Base-by-base conservation (phyloP, 1,140 invertebrate species). In the Drosophila mayri region DNA sequence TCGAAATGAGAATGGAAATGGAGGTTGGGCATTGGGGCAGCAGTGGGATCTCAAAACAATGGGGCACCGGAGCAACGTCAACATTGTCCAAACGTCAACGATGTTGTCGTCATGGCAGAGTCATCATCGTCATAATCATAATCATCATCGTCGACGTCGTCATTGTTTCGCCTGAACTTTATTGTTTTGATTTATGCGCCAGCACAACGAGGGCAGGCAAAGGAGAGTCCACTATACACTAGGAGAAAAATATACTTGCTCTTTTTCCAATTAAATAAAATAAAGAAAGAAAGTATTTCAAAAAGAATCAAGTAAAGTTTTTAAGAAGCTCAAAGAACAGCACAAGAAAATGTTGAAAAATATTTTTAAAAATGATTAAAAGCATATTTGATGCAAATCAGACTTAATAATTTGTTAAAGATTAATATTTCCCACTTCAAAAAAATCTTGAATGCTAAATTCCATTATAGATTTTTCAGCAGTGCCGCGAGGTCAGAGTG, bases 161-260 rank as follows among this genome's bases (percentile, higher is more conserved):
- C 85, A 90, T 88, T 90, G 84, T 87, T 88, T 88, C 64, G 80
- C 85, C 80, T 88, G 81, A 88, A 88, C 85, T 90, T 90, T 88
- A 88, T 90, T 88, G 85, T 88, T 90, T 88, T 88, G 85, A 88
- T 88, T 88, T 88, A 88, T 88, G 85, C 85, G 78, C 77, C 55
- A 46, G 78, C 77, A 90, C 73, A 88, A 63, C 80, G 57, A 59
- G 65, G 32, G 25, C 38, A 47, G 30, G 20, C 37, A 37, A 40
- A 25, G 38, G 37, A 54, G 64, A 47, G 43, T 35, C 35, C 18
- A 25, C 62, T 35, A 35, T 4, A 14, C 66, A 70, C 52, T 59
- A 10, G 6, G 14, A 4, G 37, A 1, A 58, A 58, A 32, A 6
- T 7, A 20, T 12, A 1, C 9, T 32, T 35, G 32, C 9, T 35